Evolutionary conservation across 2,888 invertebrate species (phyloP).

Genomic region (Limnephilus marmoratus): DNA sequence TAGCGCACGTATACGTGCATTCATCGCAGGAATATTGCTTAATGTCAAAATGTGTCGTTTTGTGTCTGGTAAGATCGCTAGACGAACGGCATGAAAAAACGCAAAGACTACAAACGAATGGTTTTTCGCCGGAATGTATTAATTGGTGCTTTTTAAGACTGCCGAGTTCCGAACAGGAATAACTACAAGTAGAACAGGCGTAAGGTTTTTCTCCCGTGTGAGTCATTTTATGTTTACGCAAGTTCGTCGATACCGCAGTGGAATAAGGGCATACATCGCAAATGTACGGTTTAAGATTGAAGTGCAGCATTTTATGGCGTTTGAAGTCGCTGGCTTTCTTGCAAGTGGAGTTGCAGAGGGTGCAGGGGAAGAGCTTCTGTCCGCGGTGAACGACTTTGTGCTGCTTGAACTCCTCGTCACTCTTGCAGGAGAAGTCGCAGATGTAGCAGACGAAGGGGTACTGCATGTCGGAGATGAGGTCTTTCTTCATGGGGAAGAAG

Average conservation of each 20-base stretch:
- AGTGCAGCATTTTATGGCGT: slow-evolving; percentile 45
- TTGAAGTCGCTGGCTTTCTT: slow-evolving; percentile 51
- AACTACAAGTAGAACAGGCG: slow-evolving; percentile 14
- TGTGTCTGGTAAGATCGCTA: slow-evolving; percentile 38
- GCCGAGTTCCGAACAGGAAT: slow-evolving; percentile 34
- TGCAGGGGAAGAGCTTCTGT: slow-evolving; percentile 46
- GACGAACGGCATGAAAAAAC: slow-evolving; percentile 36
- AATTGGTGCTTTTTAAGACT: slow-evolving; percentile 45
- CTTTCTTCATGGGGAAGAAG: slow-evolving; percentile 43
- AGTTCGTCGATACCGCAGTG: slow-evolving; percentile 34
- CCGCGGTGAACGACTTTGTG: slow-evolving; percentile 42
- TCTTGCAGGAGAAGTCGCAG: slow-evolving; percentile 33
- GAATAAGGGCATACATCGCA: slow-evolving; percentile 41
- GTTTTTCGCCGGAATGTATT: slow-evolving; percentile 41
- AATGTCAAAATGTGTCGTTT: slow-evolving; percentile 34
- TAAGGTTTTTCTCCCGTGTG: slow-evolving; percentile 25
- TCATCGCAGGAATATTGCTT: slow-evolving; percentile 46
- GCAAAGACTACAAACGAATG: slow-evolving; percentile 26
- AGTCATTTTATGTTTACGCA: slow-evolving; percentile 42
- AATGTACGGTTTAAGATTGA: slow-evolving; percentile 35
- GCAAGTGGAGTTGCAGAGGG: slow-evolving; percentile 24
- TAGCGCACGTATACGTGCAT: slow-evolving; percentile 27
- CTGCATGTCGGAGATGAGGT: slow-evolving; percentile 16
- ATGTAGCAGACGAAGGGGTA: slow-evolving; percentile 38
- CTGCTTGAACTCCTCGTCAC: neutral